Percentiles rank a stretch among this genome's conserved stretches.
Conservation (phyloP, 2,797 vertebrate species). For the Rhadinocentrus ornatus region DNA sequence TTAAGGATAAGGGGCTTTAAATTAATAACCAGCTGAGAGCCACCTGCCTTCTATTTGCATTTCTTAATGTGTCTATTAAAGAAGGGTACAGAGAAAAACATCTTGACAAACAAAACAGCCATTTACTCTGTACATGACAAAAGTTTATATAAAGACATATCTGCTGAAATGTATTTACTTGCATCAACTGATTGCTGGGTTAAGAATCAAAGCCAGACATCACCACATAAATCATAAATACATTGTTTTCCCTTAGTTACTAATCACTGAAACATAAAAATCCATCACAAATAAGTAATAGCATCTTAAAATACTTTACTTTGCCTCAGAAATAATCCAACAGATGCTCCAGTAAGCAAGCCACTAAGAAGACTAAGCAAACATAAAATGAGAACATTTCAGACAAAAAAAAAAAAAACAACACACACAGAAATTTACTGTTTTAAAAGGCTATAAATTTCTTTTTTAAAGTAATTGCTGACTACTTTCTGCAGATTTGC, state of each 20-base stretch:
- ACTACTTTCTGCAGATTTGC: background rate
- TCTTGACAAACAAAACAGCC: background rate
- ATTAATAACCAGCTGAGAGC: slow-evolving; percentile 56
- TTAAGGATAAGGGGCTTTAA: slow-evolving; percentile 24
- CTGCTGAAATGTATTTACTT: background rate
- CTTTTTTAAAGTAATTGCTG: background rate
- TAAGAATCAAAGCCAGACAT: background rate
- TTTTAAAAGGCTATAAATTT: background rate
- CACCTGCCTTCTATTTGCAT: slow-evolving; percentile 37
- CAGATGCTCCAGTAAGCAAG: background rate
- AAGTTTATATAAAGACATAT: background rate
- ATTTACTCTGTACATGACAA: background rate
- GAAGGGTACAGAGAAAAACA: background rate
- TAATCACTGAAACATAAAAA: background rate
- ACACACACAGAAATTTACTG: background rate
- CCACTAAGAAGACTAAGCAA: background rate
- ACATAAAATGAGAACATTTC: background rate
- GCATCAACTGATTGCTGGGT: background rate
- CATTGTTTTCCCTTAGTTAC: background rate
- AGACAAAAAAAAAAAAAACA: background rate
- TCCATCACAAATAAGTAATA: background rate
- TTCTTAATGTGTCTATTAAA: slow-evolving; percentile 10
- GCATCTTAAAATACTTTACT: background rate
- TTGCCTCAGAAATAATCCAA: background rate
- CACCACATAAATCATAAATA: background rate